Evolutionary conservation across 2,797 vertebrate genomes (phyloP).

Genomic region (Vultur gryphus): DNA sequence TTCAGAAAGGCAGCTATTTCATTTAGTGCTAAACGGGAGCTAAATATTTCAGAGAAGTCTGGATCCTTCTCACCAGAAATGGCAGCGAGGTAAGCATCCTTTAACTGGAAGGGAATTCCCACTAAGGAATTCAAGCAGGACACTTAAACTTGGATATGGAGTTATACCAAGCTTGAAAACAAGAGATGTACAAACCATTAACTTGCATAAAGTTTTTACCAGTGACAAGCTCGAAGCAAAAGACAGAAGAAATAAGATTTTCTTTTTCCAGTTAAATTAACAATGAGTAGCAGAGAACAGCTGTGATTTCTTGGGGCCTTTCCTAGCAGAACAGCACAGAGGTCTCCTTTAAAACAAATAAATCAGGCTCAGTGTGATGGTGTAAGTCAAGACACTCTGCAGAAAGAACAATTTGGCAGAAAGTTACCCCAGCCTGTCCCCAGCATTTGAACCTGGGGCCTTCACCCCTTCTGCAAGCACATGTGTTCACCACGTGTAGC

Average conservation of each 20-base stretch:
- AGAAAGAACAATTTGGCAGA: not conserved
- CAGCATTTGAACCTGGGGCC: not conserved
- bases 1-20: not conserved
- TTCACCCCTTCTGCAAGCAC: not conserved
- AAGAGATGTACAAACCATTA: not conserved
- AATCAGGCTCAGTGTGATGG: not conserved
- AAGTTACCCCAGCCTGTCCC: not conserved
- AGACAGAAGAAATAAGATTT: not conserved
- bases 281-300: not conserved
- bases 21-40: not conserved
- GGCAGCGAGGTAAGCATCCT: not conserved
- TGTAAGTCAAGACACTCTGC: not conserved
- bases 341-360: not conserved
- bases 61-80: not conserved
- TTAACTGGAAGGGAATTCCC: not conserved
- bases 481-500: constrained; percentile 19
- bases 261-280: not conserved
- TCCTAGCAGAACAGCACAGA: not conserved
- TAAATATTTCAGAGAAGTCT: not conserved
- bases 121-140: not conserved
- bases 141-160: not conserved
- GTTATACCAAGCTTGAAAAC: not conserved
- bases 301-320: not conserved
- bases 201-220: not conserved
- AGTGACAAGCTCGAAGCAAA: not conserved